Evolutionary conservation across 2,797 vertebrate species (phyloP), one percentile per base, ranked within the genome.

Genomic region (Staurois parvus): DNA sequence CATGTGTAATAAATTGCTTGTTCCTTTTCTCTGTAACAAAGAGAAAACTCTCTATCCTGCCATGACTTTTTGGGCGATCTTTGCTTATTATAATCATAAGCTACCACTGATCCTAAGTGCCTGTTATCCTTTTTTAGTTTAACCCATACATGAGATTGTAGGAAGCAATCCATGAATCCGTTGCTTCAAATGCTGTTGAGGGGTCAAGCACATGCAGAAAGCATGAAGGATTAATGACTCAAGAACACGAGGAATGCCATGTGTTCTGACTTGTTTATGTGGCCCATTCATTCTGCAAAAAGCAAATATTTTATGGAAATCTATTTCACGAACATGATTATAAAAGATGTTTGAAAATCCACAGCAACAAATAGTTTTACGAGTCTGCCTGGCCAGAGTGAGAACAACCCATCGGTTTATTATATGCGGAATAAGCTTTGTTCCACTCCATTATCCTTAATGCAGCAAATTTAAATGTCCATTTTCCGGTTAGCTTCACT

Each of bases 371-470:
- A 72, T 81, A 17, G 48, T 12, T 81, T 21, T 29, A 62, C 32
- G 11, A 28, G 48, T 26, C 37, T 48, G 56, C 15, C 29, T 81
- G 52, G 19, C 34, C 59, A 3, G 30, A 28, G 28, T 1, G 6
- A 56, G 62, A 40, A 21, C 56, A 42, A 37, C 34, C 68, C 2
- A 29, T 62, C 17, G 7, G 48, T 29, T 80, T 40, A 79, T 85
- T 52, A 29, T 72, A 80, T 30, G 68, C 28, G 3, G 37, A 64
- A 48, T 72, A 48, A 64, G 70, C 37, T 80, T 74, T 8, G 77
- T 80, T 80, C 52, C 70, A 68, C 37, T 80, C 26, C 77, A 69
- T 85, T 80, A 85, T 80, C 68, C 77, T 56, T 74, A 80, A 74
- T 79, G 70, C 48, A 37, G 59, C 70, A 85, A 64, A 85, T 80